phyloP scores from a whole-genome alignment of 2,888 invertebrate species.

The Caenorhabditis auriculariae region DNA sequence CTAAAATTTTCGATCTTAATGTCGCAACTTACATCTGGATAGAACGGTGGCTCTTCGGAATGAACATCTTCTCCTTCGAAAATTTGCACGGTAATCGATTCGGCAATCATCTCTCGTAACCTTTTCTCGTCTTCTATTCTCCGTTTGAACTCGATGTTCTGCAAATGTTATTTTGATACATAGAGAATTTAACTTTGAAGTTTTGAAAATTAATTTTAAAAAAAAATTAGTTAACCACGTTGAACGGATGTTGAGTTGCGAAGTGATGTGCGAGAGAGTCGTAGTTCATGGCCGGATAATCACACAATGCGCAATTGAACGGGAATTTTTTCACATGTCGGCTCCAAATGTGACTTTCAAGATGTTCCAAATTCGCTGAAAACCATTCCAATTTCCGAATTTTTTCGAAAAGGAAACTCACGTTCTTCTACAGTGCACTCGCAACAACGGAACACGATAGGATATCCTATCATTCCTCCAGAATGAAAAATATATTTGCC shows the following conservation, averaged over 20 bases:
- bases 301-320: conserved; percentile 35
- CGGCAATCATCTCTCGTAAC: conserved; percentile 38
- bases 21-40: no score
- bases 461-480: conserved; percentile 31
- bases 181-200: background rate
- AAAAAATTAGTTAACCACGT: background rate
- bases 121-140: conserved; percentile 38
- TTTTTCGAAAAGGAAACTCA: conserved; percentile 7
- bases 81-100: conserved; percentile 40
- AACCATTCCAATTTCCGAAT: background rate
- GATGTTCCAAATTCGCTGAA: conserved; percentile 32
- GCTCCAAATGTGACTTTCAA: conserved; percentile 48
- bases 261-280: conserved; percentile 26
- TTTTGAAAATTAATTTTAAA: background rate
- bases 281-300: conserved; percentile 35
- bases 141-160: conserved; percentile 39
- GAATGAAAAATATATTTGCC: conserved; percentile 1
- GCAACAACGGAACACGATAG: conserved; percentile 42
- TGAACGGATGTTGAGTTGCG: conserved; percentile 10
- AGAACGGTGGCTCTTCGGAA: background rate
- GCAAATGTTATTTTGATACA: background rate
- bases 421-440: conserved; percentile 40
- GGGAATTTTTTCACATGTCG: conserved; percentile 41
- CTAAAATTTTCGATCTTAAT: no score
- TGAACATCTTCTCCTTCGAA: conserved; percentile 12